Percentiles rank a stretch among this genome's conserved stretches.
Evolutionary conservation across 2,797 vertebrate genomes (phyloP).

Genomic region (Chelonia mydas): DNA sequence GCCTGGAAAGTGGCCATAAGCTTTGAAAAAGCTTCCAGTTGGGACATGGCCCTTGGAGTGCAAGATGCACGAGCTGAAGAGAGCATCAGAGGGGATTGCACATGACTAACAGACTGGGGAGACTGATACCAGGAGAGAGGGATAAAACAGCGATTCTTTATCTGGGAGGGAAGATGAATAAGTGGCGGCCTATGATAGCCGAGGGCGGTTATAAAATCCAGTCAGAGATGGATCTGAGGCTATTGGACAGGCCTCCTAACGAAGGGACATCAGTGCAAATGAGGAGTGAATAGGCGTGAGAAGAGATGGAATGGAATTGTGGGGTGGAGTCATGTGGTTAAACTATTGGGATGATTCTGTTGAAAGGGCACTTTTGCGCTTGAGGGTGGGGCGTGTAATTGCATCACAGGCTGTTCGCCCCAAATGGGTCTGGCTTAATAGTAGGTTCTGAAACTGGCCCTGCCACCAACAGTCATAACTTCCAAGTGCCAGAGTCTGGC

Average conservation of each 20-base stretch:
- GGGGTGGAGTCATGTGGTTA: not conserved
- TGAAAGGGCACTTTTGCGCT: not conserved
- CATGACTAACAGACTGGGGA: accelerated
- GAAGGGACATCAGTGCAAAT: not conserved
- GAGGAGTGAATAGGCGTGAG: not conserved
- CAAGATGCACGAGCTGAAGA: accelerated
- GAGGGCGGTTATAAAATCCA: not conserved
- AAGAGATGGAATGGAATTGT: not conserved
- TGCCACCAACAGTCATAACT: not conserved
- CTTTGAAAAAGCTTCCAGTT: not conserved
- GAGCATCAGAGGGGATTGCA: not conserved
- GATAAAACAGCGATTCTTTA: not conserved
- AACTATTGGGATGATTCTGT: not conserved
- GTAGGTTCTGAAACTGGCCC: not conserved
- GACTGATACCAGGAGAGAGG: not conserved
- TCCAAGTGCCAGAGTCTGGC: not conserved
- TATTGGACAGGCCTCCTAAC: not conserved
- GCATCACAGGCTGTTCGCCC: not conserved
- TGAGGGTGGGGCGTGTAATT: not conserved
- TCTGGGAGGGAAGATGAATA: not conserved
- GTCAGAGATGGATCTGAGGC: not conserved
- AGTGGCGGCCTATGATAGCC: not conserved
- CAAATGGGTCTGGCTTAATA: not conserved
- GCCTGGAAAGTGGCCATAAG: not conserved
- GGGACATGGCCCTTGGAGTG: not conserved